Evolutionary conservation across 2,888 invertebrate genomes (phyloP), one percentile per base, ranked within the genome.

Genomic region (Alloscopus bannaensis): DNA sequence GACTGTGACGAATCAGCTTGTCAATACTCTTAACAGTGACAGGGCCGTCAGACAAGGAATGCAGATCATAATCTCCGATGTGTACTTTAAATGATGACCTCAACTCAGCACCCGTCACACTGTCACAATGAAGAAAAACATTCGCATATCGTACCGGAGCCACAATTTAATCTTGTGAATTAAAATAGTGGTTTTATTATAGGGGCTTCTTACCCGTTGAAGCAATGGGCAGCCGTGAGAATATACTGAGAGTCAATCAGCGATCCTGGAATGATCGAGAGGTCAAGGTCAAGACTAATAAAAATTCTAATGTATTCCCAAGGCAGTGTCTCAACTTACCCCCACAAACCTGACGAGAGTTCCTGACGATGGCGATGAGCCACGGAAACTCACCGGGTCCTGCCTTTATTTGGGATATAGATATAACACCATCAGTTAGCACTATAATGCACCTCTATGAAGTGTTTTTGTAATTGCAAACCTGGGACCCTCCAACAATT

Each of bases 1-100:
- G 73, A n/a, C 82, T 31, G 45, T 85, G 85, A 66, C 95, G 90
- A n/a, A 95, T 94, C 0, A 96, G 93, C 81, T 95, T 91, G 87
- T 94, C 94, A 68, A 96, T 94, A 87, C 93, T 92, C 86, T 94
- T 92, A 85, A 94, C 94, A 24, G 95, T 88, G 87, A 95, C 95
- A 76, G 91, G 91, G 1, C 93, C 93, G 88, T 95, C 95, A 1
- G 91, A 89, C 86, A 92, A 92, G 0, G 92, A 92, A 86, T 92
- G 93, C 69, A 96, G 94, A 86, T 96, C 94, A 87, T 95, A 92
- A 87, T 95, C 96, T 11, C 95, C 95, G 18, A 96, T 90, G 83
- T 94, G 91, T 0, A 94, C 95, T 1, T 94, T 94, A 71, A 96
- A 76, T 16, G 62, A 24, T 11, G 26, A 18, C 29, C 62, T 59